Conservation (phyloP, 2,113 vertebrate species). For the Psammodynastes pulverulentus region DNA sequence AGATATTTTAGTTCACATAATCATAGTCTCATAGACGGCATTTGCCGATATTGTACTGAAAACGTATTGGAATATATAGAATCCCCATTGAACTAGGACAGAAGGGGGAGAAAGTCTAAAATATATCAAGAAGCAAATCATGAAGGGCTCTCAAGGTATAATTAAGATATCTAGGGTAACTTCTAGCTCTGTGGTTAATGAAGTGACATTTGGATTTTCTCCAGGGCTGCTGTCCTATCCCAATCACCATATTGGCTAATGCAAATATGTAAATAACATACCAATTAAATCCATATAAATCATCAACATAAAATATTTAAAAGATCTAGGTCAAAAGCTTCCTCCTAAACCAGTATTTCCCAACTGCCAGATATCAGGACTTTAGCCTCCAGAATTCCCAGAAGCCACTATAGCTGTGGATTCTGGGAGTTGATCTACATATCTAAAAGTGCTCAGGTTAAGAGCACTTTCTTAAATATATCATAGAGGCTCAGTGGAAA, state of each 20-base stretch:
- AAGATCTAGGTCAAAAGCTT: neutral
- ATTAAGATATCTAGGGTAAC: neutral
- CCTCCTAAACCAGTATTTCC: neutral
- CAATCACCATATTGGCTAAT: constrained; percentile 9
- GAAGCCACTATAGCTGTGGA: neutral
- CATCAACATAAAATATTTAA: neutral
- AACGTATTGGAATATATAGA: neutral
- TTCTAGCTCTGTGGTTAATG: neutral
- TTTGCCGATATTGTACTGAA: neutral
- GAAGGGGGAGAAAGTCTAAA: neutral
- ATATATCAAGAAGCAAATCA: neutral
- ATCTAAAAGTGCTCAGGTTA: neutral
- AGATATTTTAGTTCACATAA: neutral
- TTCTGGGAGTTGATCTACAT: neutral
- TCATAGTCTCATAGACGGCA: neutral
- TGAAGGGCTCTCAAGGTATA: neutral
- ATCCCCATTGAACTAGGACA: neutral
- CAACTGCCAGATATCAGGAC: neutral
- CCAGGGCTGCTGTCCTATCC: neutral
- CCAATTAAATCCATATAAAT: neutral
- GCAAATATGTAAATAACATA: neutral
- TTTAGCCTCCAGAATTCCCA: neutral
- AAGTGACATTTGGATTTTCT: neutral
- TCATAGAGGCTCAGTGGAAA: neutral
- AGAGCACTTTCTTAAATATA: neutral